Base-by-base conservation (phyloP, 2,888 invertebrate species). In the Rhorus exstirpatorius region DNA sequence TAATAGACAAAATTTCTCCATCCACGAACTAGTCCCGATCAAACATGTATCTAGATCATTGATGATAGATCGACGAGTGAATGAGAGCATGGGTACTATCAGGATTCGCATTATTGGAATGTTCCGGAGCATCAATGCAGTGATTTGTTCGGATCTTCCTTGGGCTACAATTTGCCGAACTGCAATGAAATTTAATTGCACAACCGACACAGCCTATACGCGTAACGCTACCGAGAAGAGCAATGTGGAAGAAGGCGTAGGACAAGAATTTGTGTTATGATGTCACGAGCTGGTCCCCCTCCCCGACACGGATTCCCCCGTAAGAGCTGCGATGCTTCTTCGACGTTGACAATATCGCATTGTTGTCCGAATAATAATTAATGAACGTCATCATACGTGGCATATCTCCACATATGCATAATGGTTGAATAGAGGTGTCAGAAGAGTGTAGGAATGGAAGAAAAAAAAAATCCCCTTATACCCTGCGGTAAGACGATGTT, bases 191-290 rank as follows among this genome's bases (percentile, higher is more conserved):
- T 21, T 21, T 7, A 26, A 60, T 72, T 71, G 70, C 55, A 38
- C 19, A 51, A 72, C 1, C 19, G 31, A 21, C 8, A 44, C 6
- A 17, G 14, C 19, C 38, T 53, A 4, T 26, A 35, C n/a, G 58
- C 38, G n/a, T 46, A 19, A 19, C 24, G 26, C 6, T 26, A 41
- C 35, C 8, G 26, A 14, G 14, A 51, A 44, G 55, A 21, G n/a
- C n/a, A n/a, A 61, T 49, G 49, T 35, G 46, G n/a, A 44, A 71
- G 65, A 76, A 82, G 58, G 84, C 84, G 84, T 84, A 84, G 83
- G 83, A 72, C 81, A 78, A 68, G 84, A 80, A 84, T 84, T 84
- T 80, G 83, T 83, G 84, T 84, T 83, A 83, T 65, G 79, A 78
- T 83, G 84, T 83, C 83, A 74, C 31, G 77, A 53, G 35, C 41